A percentile compares a stretch with the other conserved stretches of the same genome.
These are phyloP conservation scores for Tetramorium simillimum DNA, from an alignment of 1,140 invertebrate genomes.

Conservation along the genomic window DNA sequence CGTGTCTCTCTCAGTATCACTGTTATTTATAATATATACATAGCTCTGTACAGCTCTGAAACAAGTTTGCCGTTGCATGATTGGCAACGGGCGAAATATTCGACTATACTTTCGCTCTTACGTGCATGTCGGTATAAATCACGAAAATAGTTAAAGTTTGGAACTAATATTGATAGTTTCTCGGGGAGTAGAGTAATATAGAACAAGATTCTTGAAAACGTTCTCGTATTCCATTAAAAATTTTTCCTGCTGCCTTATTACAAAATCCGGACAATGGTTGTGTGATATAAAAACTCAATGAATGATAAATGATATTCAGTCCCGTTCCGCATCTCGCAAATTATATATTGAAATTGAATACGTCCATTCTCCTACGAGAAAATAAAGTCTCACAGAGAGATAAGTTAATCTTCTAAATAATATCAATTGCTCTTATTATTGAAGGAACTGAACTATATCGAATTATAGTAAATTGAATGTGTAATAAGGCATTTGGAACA, in stretches of 20 bases:
- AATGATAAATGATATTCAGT: conserved; percentile 41
- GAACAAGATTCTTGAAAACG: conserved; percentile 21
- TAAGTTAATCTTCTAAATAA: conserved; percentile 2
- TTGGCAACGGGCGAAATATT: conserved; percentile 17
- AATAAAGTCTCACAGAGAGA: not conserved
- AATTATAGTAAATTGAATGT: conserved; percentile 1
- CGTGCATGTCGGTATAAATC: not conserved
- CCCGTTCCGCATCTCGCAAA: not conserved
- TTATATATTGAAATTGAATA: conserved; percentile 29
- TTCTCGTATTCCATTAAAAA: conserved; percentile 17
- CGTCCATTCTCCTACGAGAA: not conserved
- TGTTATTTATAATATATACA: not conserved
- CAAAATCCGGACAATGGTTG: conserved; percentile 6
- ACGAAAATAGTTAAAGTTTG: conserved; percentile 15
- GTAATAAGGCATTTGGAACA: not conserved
- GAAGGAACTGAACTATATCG: not conserved
- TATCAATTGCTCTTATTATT: conserved; percentile 7
- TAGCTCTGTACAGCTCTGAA: too few species aligned
- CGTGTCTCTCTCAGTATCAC: not conserved
- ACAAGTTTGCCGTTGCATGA: not conserved
- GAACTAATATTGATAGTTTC: conserved; percentile 17
- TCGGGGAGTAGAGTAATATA: not conserved
- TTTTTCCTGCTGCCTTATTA: conserved; percentile 18
- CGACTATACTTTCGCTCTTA: not conserved
- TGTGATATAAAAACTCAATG: conserved; percentile 15